phyloP scores from a whole-genome alignment of 1,140 invertebrate genomes.

The Ptiloglossa arizonensis region DNA sequence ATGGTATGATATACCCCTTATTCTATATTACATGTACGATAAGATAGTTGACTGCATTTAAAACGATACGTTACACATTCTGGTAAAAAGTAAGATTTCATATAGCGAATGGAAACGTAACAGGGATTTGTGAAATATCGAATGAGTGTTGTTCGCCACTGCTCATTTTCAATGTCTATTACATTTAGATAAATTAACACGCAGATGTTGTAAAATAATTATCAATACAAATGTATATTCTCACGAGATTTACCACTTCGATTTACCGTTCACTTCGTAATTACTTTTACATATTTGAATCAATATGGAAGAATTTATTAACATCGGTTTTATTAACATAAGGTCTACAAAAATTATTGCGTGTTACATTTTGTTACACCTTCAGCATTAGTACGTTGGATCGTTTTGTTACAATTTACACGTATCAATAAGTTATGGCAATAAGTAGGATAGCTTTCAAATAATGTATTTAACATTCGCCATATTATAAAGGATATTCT shows the following conservation, averaged over 20 bases:
- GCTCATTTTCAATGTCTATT: not conserved
- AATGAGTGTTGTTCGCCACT: not conserved
- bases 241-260: constrained; percentile 12
- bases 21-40: constrained; percentile 48
- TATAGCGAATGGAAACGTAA: constrained; percentile 14
- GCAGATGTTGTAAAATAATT: constrained; percentile 18
- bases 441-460: constrained; percentile 36
- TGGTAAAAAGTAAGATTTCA: not conserved
- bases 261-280: not conserved
- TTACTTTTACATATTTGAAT: constrained; percentile 20
- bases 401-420: constrained; percentile 40
- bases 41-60: constrained; percentile 35
- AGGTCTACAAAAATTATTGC: constrained; percentile 49
- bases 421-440: constrained; percentile 34
- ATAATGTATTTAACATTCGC: constrained; percentile 49
- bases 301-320: constrained; percentile 33
- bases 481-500: too few species aligned
- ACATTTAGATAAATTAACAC: constrained; percentile 29
- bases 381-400: constrained; percentile 17
- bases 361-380: constrained; percentile 42
- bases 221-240: constrained; percentile 7
- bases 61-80: constrained; percentile 39
- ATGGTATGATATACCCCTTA: constrained; percentile 46
- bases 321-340: constrained; percentile 51
- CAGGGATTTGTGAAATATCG: not conserved